Base-by-base conservation (phyloP, 2,113 vertebrate genomes). In the Tamias sibiricus region DNA sequence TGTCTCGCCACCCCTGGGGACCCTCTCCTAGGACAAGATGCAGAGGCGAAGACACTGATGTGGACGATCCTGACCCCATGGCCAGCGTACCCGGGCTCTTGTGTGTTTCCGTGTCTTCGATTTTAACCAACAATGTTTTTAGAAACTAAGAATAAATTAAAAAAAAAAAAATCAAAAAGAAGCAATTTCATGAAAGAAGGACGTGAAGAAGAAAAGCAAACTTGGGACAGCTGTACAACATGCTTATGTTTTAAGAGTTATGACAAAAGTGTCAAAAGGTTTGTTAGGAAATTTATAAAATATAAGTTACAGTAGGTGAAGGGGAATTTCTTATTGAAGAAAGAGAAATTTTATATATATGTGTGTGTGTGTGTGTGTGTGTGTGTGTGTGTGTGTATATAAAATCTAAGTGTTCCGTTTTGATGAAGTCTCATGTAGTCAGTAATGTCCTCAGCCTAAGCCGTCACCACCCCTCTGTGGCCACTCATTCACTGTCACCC, bases 21-120 rank as follows among this genome's bases (percentile, higher is more conserved):
- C 12, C 5, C 12, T 11, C 40, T 26, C 20, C 6, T 19, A 28
- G 80, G 12, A 1, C 11, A 54, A 14, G 11, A 26, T 40, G 8
- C 24, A 13, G 8, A 11, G 0, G 1, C 26, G 26, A n/a, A 54
- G 12, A 66, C 30, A 40, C 44, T 22, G 20, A 79, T 69, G 3
- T 8, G 6, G 30, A 19, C n/a, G 10, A 57, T 17, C 9, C 0
- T 3, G 20, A 35, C 19, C 20, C 2, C 24, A 0, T 69, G 44
- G 6, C 54, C 20, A 4, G 20, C 37, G 49, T 12, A 7, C 44
- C 32, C 26, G 8, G 32, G 22, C 4, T 69, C 37, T 1, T 35
- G 6, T n/a, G 20, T 44, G 20, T 76, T n/a, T 26, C 6, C 30
- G 4, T 30, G 17, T 6, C 16, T 32, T 44, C 1, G 7, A 32